Conservation (phyloP, 2,888 invertebrate genomes). For the Callosobruchus maculatus region DNA sequence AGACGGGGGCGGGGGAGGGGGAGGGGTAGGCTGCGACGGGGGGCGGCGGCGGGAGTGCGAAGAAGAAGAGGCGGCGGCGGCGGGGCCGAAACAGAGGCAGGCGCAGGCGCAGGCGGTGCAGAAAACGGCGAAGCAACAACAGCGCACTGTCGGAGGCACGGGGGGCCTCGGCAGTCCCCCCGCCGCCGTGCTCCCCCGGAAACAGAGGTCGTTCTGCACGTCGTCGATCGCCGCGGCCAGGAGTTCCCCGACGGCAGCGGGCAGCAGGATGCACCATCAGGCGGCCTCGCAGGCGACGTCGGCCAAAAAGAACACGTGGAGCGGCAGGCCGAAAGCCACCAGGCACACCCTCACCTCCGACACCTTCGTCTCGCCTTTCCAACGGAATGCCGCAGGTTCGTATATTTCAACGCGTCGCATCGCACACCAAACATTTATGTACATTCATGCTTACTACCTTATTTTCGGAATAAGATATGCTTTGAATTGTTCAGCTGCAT, state of each 20-base stretch:
- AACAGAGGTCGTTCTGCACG: not conserved
- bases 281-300: slow-evolving; percentile 22
- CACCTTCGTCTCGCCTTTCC: slow-evolving; percentile 54
- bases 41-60: slow-evolving; percentile 14
- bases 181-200: not conserved
- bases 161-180: not conserved
- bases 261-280: slow-evolving; percentile 25
- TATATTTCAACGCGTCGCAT: slow-evolving; percentile 28
- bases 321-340: slow-evolving; percentile 56
- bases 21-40: slow-evolving; percentile 23
- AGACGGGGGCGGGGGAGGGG: slow-evolving; percentile 43
- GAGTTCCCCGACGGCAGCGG: slow-evolving; percentile 24
- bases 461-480: too few species aligned
- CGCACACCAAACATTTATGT: too few species aligned
- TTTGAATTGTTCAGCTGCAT: too few species aligned
- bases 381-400: slow-evolving; percentile 36
- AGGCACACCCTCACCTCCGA: slow-evolving; percentile 58
- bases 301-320: slow-evolving; percentile 60
- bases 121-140: not conserved
- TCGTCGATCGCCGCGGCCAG: not conserved
- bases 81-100: not conserved
- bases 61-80: slow-evolving; percentile 2
- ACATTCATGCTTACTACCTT: too few species aligned
- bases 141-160: not conserved
- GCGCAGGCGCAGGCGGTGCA: slow-evolving; percentile 6